These are phyloP conservation scores for Zeus faber DNA, from an alignment of 2,113 vertebrate species.

Conservation along the genomic window DNA sequence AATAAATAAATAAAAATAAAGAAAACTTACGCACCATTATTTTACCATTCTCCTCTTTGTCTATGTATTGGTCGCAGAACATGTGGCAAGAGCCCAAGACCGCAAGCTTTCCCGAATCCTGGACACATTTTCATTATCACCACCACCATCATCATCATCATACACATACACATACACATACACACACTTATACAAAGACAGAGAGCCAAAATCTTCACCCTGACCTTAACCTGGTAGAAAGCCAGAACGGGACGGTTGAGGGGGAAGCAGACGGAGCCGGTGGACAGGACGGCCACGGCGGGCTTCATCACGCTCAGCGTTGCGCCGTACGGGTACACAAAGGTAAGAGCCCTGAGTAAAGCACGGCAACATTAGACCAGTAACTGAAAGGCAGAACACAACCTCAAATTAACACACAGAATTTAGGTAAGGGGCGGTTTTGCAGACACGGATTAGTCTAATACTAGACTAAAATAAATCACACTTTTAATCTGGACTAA, in stretches of 20 bases:
- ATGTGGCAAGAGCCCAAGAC: slow-evolving; percentile 95
- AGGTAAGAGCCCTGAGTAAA: slow-evolving; percentile 83
- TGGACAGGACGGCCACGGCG: slow-evolving; percentile 88
- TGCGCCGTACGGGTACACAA: slow-evolving; percentile 93
- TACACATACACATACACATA: background rate
- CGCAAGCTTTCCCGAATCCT: slow-evolving; percentile 86
- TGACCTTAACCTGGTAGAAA: slow-evolving; percentile 87
- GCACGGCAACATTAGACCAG: background rate
- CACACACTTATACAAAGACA: background rate
- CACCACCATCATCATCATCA: too few relatives aligned
- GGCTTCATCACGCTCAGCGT: slow-evolving; percentile 93
- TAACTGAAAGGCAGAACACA: too few relatives aligned
- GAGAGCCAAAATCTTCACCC: slow-evolving; percentile 1
- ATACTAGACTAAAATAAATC: too few relatives aligned
- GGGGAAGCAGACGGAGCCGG: slow-evolving; percentile 93
- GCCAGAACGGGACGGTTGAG: slow-evolving; percentile 93
- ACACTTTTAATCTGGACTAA: too few relatives aligned
- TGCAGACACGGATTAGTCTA: too few relatives aligned
- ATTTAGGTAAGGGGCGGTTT: too few relatives aligned
- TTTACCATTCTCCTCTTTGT: slow-evolving; percentile 97
- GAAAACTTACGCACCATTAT: slow-evolving; percentile 80
- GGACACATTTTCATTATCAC: background rate
- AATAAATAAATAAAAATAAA: background rate
- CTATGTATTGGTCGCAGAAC: slow-evolving; percentile 95
- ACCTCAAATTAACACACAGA: too few relatives aligned